A percentile compares a stretch with the other conserved stretches of the same genome.
Conservation (phyloP, 92 coral and sea anemone species). For the Epizoanthus stellaris region DNA sequence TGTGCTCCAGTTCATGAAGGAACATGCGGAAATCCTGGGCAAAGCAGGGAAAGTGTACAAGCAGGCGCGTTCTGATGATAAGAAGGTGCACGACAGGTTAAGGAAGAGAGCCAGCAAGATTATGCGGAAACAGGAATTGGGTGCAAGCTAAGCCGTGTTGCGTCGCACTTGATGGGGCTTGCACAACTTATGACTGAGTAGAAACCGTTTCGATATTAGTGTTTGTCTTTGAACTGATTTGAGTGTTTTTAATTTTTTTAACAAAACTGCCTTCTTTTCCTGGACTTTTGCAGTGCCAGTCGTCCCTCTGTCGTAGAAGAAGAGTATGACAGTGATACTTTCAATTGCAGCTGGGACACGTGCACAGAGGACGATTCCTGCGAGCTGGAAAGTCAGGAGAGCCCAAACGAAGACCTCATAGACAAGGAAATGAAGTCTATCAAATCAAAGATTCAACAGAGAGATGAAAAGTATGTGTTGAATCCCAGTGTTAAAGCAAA, state of each 20-base stretch:
- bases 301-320: not conserved
- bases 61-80: not conserved
- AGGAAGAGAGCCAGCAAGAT: conserved; percentile 18
- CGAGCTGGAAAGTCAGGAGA: not conserved
- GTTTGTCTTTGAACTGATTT: no score
- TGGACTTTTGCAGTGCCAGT: not conserved
- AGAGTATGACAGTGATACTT: not conserved
- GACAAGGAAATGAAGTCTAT: not conserved
- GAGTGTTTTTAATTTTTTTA: not conserved
- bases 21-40: conserved; percentile 31
- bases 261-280: not conserved
- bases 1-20: conserved; percentile 37
- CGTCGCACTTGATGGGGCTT: not conserved
- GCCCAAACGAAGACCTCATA: not conserved
- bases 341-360: not conserved
- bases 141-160: not conserved
- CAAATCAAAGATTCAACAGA: not conserved
- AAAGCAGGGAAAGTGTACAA: conserved; percentile 19
- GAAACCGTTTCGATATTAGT: not conserved
- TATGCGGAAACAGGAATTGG: not conserved
- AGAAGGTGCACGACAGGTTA: conserved; percentile 22
- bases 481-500: not conserved
- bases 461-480: not conserved
- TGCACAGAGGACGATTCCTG: not conserved
- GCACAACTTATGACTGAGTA: not conserved